Evolutionary conservation across 2,797 vertebrate genomes (phyloP).

Genomic region (Harpagifer antarcticus): DNA sequence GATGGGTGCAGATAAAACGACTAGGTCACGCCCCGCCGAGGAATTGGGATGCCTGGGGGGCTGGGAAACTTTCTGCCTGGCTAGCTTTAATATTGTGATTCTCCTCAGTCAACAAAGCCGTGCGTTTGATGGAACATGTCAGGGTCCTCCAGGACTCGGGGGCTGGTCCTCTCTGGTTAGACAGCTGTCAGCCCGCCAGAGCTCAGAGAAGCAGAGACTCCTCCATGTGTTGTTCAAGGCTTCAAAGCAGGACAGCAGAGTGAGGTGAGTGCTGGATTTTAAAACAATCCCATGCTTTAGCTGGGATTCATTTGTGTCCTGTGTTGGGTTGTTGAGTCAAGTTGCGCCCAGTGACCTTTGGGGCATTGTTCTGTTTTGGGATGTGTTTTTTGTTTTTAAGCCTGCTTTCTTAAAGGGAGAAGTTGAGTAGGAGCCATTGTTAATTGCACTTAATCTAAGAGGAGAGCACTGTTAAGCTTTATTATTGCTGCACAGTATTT

Average conservation of each 20-base stretch:
- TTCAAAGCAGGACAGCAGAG: conserved; percentile 46
- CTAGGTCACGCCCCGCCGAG: conserved; percentile 76
- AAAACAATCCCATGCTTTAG: conserved; percentile 31
- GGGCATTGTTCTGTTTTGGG: conserved; percentile 10
- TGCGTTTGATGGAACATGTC: conserved; percentile 77
- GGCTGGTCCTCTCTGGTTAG: conserved; percentile 71
- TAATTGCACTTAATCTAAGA: conserved; percentile 10
- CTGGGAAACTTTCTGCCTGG: conserved; percentile 69
- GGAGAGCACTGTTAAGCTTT: not conserved
- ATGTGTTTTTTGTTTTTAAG: conserved; percentile 14
- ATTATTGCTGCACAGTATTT: not conserved
- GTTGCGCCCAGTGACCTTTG: conserved; percentile 6
- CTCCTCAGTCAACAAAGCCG: conserved; percentile 73
- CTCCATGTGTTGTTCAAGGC: conserved; percentile 54
- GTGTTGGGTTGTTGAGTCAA: not conserved
- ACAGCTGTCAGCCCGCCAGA: conserved; percentile 76
- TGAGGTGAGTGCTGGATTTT: conserved; percentile 70
- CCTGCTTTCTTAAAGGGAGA: not conserved
- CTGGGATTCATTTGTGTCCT: conserved; percentile 27
- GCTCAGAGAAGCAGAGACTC: conserved; percentile 41
- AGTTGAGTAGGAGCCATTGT: conserved; percentile 2
- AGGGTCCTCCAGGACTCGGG: conserved; percentile 67
- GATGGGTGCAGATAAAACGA: conserved; percentile 81
- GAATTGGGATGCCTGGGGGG: conserved; percentile 81
- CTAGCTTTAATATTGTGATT: conserved; percentile 75